Evolutionary conservation across 2,113 vertebrate genomes (phyloP), one percentile per base, ranked within the genome.

Genomic region (Podarcis muralis): DNA sequence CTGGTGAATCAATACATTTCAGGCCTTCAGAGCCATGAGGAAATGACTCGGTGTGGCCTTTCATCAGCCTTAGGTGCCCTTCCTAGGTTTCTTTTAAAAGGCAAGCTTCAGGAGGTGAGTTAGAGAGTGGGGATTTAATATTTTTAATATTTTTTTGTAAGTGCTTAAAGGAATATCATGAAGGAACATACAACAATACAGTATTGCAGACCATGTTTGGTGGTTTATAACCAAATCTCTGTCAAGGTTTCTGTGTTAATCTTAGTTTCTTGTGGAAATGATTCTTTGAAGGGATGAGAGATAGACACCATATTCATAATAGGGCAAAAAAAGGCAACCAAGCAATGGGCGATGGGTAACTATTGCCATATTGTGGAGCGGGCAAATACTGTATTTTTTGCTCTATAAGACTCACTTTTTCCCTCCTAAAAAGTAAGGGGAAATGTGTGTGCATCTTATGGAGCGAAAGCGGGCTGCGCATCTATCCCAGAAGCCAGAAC

Each of bases 61-160:
- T 97, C 98, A 7, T 96, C 98, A 43, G 98, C 98, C n/a, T 95
- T 99, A 86, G 98, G 98, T 25, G 96, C 97, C 81, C 97, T 99
- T 80, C 98, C 99, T 1, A 92, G 71, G 32, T 98, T 98, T 93
- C 96, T 99, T 91, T 97, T 99, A 65, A 96, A 89, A 35, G 93
- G 97, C 93, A 97, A 95, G 96, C 94, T 99, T 40, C 97, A 96
- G 32, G 98, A 98, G 98, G 99, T 99, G 92, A 95, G 95, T 22
- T 85, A 25, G 69, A 75, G 25, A 20, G n/a, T 83, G 69, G 82
- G 53, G 57, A 32, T 23, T 35, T 65, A 76, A 68, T 3, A 68
- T 18, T 53, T 0, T 86, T 84, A 15, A 23, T 68, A 32, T 3
- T 57, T 18, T 53, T 0, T 86, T 84, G 27, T 27, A 66, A 57